A percentile compares a stretch with the other conserved stretches of the same genome.
phyloP scores from a whole-genome alignment of 2,113 vertebrate genomes.

The Pogona vitticeps region DNA sequence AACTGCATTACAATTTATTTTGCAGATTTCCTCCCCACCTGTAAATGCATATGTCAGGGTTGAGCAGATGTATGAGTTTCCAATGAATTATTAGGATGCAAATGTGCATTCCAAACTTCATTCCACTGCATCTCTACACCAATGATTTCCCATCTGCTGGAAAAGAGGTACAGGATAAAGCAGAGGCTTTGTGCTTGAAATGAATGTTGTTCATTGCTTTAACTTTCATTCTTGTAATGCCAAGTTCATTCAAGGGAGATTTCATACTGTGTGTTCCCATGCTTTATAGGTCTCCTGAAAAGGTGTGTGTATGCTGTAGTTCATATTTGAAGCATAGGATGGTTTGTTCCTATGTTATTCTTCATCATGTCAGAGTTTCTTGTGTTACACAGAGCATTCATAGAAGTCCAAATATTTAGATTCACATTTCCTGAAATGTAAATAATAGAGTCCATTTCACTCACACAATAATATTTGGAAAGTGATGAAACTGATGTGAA shows the following conservation, averaged over 20 bases:
- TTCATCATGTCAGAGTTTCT: neutral
- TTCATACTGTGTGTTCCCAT: neutral
- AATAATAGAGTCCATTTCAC: neutral
- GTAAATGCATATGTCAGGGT: neutral
- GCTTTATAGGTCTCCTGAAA: neutral
- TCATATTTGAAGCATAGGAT: neutral
- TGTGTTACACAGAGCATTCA: neutral
- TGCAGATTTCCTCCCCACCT: neutral
- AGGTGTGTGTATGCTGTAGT: neutral
- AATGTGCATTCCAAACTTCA: neutral
- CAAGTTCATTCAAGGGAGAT: neutral
- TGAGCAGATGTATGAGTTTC: neutral
- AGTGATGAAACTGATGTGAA: too few species aligned
- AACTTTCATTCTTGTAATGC: neutral
- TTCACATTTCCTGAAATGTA: neutral
- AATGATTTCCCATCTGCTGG: neutral
- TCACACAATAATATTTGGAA: neutral
- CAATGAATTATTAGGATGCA: neutral
- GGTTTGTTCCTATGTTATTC: neutral
- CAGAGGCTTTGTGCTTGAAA: neutral
- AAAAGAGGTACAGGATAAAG: neutral
- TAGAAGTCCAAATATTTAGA: neutral
- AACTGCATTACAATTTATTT: neutral
- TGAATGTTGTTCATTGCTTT: neutral
- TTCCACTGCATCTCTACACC: neutral